Conservation (phyloP, 2,888 invertebrate genomes). For the Galeopsomyia nigrocyanea region DNA sequence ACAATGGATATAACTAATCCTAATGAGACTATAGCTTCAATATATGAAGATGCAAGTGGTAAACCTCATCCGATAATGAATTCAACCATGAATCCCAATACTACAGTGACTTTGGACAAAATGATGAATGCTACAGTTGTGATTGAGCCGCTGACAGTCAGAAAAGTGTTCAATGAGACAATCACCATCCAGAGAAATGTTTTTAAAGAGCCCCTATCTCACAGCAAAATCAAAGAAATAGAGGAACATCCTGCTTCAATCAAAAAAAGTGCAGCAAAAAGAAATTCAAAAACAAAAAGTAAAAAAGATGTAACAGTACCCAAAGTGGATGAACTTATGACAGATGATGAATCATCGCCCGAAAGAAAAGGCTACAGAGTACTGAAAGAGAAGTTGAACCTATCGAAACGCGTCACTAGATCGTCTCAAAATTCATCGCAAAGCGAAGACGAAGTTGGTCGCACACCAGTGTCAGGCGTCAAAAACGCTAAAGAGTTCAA, state of each 20-base stretch:
- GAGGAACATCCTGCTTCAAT: constrained; percentile 11
- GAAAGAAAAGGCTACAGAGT: constrained; percentile 50
- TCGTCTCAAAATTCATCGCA: constrained; percentile 43
- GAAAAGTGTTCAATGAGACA: constrained; percentile 56
- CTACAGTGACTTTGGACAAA: constrained; percentile 51
- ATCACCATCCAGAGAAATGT: constrained; percentile 53
- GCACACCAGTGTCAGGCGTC: constrained; percentile 50
- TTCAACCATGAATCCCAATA: constrained; percentile 63
- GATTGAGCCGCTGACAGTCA: constrained; percentile 54
- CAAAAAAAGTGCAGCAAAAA: constrained; percentile 16
- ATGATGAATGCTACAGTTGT: constrained; percentile 61
- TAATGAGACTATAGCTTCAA: constrained; percentile 59
- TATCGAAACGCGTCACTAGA: constrained; percentile 38
- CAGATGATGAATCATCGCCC: constrained; percentile 65
- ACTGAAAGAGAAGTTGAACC: constrained; percentile 43
- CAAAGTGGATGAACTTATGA: constrained; percentile 58
- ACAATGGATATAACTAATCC: constrained; percentile 46
- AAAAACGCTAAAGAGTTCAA: constrained; percentile 23
- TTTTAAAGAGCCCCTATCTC: constrained; percentile 22
- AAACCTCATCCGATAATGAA: constrained; percentile 62
- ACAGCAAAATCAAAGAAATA: constrained; percentile 31
- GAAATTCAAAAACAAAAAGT: constrained; percentile 4
- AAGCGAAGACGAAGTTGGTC: constrained; percentile 49
- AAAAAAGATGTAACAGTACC: constrained; percentile 44
- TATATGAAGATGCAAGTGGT: constrained; percentile 65